Conservation (phyloP, 1,140 invertebrate genomes). For the Pseudomyrmex gracilis region DNA sequence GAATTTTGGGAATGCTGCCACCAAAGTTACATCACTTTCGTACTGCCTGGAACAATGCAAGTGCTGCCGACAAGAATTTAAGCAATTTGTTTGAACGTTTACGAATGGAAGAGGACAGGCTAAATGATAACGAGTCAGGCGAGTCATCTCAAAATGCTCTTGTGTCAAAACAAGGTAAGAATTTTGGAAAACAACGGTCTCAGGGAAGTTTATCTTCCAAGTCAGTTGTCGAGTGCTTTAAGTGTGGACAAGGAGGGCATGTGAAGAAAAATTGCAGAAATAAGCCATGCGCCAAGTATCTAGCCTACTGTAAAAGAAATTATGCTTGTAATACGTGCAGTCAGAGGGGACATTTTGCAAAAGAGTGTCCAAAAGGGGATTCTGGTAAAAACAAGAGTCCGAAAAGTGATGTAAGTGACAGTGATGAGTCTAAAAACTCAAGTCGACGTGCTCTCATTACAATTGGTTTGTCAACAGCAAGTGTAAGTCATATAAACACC, state of each 20-base stretch:
- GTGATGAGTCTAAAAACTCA: too few species aligned
- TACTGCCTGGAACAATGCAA: conserved; percentile 63
- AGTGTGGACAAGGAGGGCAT: conserved; percentile 63
- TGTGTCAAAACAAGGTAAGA: conserved; percentile 22
- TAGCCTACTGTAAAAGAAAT: conserved; percentile 68
- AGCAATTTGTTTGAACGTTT: conserved; percentile 60
- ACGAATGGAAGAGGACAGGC: conserved; percentile 64
- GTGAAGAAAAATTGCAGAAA: conserved; percentile 64
- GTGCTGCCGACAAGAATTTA: conserved; percentile 44
- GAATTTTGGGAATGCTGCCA: conserved; percentile 64
- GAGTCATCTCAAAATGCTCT: conserved; percentile 42
- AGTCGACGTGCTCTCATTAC: conserved; percentile 60
- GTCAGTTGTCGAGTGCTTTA: conserved; percentile 50
- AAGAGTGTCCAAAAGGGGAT: conserved; percentile 24
- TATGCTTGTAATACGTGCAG: conserved; percentile 63
- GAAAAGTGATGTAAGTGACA: conserved; percentile 17
- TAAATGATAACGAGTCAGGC: conserved; percentile 12
- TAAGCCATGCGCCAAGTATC: conserved; percentile 67
- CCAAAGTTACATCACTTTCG: conserved; percentile 61
- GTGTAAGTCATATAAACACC: conserved; percentile 44
- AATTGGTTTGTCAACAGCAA: conserved; percentile 53
- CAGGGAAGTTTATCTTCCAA: background rate
- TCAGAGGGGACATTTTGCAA: conserved; percentile 62
- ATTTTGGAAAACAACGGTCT: background rate
- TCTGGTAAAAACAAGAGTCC: background rate